Percentiles rank a stretch among this genome's conserved stretches.
phyloP scores from a whole-genome alignment of 2,888 invertebrate species.

The Lottia gigantea region DNA sequence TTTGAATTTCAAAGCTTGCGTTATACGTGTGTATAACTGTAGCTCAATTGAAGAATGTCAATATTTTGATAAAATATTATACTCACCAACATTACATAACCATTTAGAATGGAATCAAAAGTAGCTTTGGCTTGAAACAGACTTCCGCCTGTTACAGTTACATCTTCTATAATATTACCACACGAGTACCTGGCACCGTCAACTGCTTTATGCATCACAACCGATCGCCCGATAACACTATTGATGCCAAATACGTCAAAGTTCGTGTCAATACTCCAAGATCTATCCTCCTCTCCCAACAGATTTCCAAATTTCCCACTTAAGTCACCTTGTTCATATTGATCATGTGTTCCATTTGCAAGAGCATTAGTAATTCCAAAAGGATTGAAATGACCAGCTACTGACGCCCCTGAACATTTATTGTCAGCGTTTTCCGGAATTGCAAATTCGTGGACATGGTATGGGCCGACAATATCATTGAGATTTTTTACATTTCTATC shows the following conservation, averaged over 20 bases:
- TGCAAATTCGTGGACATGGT: conserved; percentile 69
- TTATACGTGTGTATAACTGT: no score
- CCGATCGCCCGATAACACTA: conserved; percentile 83
- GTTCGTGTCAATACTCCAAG: conserved; percentile 67
- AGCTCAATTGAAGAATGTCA: not conserved
- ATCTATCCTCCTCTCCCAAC: conserved; percentile 73
- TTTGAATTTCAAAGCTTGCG: no score
- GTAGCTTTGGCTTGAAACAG: conserved; percentile 83
- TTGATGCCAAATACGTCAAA: conserved; percentile 83
- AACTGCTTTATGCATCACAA: conserved; percentile 77
- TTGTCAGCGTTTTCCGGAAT: conserved; percentile 49
- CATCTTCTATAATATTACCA: conserved; percentile 41
- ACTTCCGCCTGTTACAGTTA: conserved; percentile 21
- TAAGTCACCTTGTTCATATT: conserved; percentile 88
- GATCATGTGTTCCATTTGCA: conserved; percentile 79
- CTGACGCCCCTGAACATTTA: conserved; percentile 72
- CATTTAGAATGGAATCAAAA: conserved; percentile 81
- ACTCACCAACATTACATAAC: conserved; percentile 84
- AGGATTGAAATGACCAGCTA: conserved; percentile 82
- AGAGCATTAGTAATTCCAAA: conserved; percentile 58
- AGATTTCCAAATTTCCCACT: conserved; percentile 88
- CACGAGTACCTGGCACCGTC: conserved; percentile 66
- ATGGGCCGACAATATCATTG: conserved; percentile 61
- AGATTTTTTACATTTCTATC: conserved; percentile 72
- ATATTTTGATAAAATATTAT: not conserved